These are phyloP conservation scores for Melieria picta DNA, from an alignment of 2,888 invertebrate genomes.

Conservation along the genomic window DNA sequence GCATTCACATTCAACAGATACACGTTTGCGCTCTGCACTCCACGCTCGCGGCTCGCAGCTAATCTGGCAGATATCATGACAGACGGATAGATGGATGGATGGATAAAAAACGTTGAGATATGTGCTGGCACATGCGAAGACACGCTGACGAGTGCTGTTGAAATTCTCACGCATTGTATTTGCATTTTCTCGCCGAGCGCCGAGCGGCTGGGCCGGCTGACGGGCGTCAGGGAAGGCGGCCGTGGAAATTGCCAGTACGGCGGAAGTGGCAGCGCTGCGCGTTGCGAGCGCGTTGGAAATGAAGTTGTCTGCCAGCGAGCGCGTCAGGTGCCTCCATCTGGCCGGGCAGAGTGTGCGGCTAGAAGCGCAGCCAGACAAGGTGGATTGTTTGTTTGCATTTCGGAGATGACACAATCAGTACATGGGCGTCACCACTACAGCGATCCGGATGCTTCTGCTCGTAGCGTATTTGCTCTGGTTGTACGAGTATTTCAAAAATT, in stretches of 20 bases:
- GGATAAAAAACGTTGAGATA: not conserved
- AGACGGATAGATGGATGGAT: not conserved
- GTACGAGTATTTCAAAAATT: too few relatives aligned
- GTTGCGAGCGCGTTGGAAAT: not conserved
- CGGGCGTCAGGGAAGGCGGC: not conserved
- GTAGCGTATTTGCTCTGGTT: too few relatives aligned
- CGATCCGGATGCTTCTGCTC: too few relatives aligned
- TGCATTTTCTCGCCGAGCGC: constrained; percentile 7
- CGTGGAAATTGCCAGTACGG: not conserved
- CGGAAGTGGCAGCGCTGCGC: not conserved
- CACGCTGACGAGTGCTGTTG: constrained; percentile 1
- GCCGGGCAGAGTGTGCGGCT: too few relatives aligned
- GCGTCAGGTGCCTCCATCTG: too few relatives aligned
- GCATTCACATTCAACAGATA: not conserved
- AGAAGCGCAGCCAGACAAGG: too few relatives aligned
- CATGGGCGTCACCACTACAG: too few relatives aligned
- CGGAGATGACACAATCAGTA: too few relatives aligned
- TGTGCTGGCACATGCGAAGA: not conserved
- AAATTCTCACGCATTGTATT: constrained; percentile 22
- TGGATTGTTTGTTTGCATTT: too few relatives aligned
- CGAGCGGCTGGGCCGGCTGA: too few relatives aligned
- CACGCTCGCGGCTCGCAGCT: not conserved
- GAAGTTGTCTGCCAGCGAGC: constrained; percentile 1
- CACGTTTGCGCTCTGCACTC: not conserved
- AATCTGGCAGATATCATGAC: constrained; percentile 21